Percentiles rank a stretch among this genome's conserved stretches.
These are phyloP conservation scores for Centropus bengalensis DNA, from an alignment of 2,113 vertebrate species.

Conservation along the genomic window DNA sequence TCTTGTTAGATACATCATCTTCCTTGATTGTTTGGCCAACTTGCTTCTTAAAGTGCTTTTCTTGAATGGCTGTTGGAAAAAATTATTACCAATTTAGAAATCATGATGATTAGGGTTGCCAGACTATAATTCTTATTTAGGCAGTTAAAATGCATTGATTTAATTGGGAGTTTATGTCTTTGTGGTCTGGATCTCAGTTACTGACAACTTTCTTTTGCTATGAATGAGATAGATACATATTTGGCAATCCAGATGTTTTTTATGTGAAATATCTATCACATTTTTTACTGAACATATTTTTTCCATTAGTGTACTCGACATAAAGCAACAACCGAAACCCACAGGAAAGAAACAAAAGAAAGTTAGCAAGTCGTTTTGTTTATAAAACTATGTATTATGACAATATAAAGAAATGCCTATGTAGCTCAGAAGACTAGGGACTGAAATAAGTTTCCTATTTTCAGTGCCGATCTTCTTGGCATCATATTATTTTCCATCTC, in stretches of 20 bases:
- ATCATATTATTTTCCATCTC: background rate
- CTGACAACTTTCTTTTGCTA: constrained; percentile 30
- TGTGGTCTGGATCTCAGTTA: constrained; percentile 7
- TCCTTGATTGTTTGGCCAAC: constrained; percentile 78
- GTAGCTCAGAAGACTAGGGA: background rate
- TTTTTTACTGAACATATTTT: constrained; percentile 55
- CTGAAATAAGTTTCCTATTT: constrained; percentile 18
- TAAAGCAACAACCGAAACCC: constrained; percentile 45
- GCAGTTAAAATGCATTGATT: constrained; percentile 3
- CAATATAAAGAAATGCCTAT: constrained; percentile 34
- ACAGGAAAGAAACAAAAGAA: constrained; percentile 50
- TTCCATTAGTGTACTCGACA: constrained; percentile 40
- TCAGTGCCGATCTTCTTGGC: background rate
- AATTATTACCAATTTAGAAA: constrained; percentile 24
- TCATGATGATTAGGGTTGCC: background rate
- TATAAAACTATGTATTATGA: constrained; percentile 54
- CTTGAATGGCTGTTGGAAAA: constrained; percentile 82
- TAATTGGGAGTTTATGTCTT: constrained; percentile 19
- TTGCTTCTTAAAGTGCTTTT: constrained; percentile 80
- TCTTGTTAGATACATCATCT: constrained; percentile 39
- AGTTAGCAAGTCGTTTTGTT: constrained; percentile 56
- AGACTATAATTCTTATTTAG: background rate
- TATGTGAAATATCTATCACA: constrained; percentile 54
- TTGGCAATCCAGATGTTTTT: constrained; percentile 60
- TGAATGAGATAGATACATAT: constrained; percentile 8